phyloP scores from a whole-genome alignment of 1,140 invertebrate species.

The Pristionchus pacificus region DNA sequence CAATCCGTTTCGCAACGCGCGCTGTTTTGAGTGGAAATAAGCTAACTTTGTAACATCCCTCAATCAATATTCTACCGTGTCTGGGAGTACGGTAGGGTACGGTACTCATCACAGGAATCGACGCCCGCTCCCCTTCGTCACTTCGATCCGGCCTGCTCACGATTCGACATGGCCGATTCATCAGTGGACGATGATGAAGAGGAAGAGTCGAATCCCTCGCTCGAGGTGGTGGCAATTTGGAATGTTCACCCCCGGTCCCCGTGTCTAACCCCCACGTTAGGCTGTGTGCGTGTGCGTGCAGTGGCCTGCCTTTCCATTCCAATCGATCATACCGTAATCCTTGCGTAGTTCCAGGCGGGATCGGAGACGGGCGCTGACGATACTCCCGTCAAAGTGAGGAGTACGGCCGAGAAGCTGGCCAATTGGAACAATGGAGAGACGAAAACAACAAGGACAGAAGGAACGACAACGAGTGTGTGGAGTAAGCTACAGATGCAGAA shows the following conservation, averaged over 20 bases:
- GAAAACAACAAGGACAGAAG: conserved; percentile 19
- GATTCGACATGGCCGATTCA: neutral
- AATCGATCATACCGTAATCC: neutral
- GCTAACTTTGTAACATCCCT: too few relatives aligned
- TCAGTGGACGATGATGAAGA: neutral
- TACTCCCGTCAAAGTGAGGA: conserved; percentile 19
- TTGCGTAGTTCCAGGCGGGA: conserved; percentile 2
- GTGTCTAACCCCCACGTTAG: conserved; percentile 3
- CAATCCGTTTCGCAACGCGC: neutral
- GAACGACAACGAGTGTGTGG: conserved; percentile 14
- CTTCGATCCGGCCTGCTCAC: neutral
- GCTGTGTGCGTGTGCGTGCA: neutral
- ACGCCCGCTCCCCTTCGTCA: neutral
- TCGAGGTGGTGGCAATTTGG: neutral
- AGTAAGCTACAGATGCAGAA: conserved; percentile 4
- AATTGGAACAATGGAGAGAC: conserved; percentile 43
- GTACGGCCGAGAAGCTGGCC: conserved; percentile 48
- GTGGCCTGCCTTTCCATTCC: neutral
- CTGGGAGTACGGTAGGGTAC: neutral
- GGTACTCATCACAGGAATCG: neutral
- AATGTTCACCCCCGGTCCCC: neutral
- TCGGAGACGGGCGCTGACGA: conserved; percentile 13
- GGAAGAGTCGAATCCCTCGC: neutral
- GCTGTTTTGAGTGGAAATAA: too few relatives aligned
- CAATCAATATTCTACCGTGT: neutral